Conservation (phyloP, 92 coral and sea anemone genomes). For the Galaxea fascicularis region DNA sequence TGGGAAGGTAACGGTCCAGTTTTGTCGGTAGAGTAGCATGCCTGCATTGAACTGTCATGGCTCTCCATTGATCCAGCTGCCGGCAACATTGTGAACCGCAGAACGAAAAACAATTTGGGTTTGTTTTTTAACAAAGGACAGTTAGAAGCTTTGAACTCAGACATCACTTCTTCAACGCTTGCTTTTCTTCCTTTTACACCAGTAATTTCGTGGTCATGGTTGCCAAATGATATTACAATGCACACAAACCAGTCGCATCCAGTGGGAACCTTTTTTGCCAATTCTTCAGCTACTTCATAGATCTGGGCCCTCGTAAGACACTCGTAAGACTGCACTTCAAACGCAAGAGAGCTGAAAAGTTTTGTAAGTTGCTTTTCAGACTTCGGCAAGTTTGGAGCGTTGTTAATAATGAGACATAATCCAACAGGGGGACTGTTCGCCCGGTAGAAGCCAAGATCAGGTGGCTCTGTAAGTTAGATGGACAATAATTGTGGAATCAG, state of each 20-base stretch:
- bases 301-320: background rate
- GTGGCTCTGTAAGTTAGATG: background rate
- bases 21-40: background rate
- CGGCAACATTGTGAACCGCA: background rate
- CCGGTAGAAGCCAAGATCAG: constrained; percentile 10
- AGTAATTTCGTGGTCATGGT: background rate
- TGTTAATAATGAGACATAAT: constrained; percentile 36
- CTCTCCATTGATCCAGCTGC: background rate
- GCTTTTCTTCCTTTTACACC: constrained; percentile 27
- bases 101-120: constrained; percentile 35
- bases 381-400: background rate
- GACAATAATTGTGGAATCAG: background rate
- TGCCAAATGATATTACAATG: background rate
- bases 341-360: background rate
- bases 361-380: background rate
- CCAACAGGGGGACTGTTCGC: background rate
- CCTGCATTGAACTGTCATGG: background rate
- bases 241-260: background rate
- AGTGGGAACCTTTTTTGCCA: constrained; percentile 18
- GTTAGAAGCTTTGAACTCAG: background rate
- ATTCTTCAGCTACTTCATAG: background rate
- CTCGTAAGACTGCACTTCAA: constrained; percentile 10
- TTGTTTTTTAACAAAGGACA: constrained; percentile 23
- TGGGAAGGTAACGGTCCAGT: too few relatives aligned
- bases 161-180: constrained; percentile 24